A percentile compares a stretch with the other conserved stretches of the same genome.
phyloP scores from a whole-genome alignment of 2,113 vertebrate species.

The Crotophaga sulcirostris region DNA sequence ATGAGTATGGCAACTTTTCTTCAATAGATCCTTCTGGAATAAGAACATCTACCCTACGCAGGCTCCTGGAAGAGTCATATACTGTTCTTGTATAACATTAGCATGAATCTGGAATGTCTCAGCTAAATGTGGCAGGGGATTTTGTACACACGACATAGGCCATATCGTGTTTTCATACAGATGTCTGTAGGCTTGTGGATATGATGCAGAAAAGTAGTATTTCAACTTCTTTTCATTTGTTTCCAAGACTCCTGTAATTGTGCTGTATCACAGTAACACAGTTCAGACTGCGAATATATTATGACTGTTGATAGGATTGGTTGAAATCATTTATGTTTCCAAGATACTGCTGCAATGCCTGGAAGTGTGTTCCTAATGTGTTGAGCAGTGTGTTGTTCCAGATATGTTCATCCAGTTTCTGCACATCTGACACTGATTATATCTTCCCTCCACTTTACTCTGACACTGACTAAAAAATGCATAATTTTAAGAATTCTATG shows the following conservation, averaged over 20 bases:
- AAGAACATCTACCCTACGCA: background rate
- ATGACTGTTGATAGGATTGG: background rate
- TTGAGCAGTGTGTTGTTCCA: conserved; percentile 23
- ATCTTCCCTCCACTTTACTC: background rate
- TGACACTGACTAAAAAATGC: background rate
- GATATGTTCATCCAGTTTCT: background rate
- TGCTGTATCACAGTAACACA: background rate
- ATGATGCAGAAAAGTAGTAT: background rate
- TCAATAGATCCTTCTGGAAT: background rate
- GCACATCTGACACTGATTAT: background rate
- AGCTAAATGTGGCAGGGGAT: background rate
- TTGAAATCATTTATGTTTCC: conserved; percentile 8
- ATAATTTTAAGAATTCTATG: background rate
- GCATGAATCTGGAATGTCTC: background rate
- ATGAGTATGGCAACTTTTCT: background rate
- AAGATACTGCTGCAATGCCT: background rate
- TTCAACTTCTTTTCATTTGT: background rate
- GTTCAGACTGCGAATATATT: background rate
- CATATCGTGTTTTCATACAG: background rate
- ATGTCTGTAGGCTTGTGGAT: background rate
- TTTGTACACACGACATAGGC: background rate
- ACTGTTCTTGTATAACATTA: background rate
- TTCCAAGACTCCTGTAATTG: background rate
- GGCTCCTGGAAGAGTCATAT: background rate
- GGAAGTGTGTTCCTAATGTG: background rate